These are phyloP conservation scores for Spinibarbus caldwelli DNA, from an alignment of 2,797 vertebrate genomes.

Conservation along the genomic window DNA sequence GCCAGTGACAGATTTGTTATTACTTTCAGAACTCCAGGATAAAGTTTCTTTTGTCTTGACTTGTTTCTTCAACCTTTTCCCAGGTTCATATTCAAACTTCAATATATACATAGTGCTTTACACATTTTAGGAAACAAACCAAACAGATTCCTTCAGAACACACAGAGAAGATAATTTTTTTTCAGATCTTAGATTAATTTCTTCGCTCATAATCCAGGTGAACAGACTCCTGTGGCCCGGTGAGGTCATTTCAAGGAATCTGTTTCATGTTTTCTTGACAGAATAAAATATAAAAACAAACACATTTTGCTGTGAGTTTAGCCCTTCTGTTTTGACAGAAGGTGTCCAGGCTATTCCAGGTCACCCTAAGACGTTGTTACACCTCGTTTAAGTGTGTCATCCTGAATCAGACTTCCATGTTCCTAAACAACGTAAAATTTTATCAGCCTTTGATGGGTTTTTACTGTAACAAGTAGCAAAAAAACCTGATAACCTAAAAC, in stretches of 20 bases:
- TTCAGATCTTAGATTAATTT: not conserved
- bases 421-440: too few species aligned
- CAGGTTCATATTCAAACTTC: not conserved
- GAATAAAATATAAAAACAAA: not conserved
- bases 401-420: constrained; percentile 11
- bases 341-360: not conserved
- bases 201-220: not conserved
- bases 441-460: too few species aligned
- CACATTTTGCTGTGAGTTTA: not conserved
- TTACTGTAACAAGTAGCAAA: constrained; percentile 1
- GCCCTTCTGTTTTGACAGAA: not conserved
- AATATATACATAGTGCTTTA: not conserved
- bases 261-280: constrained; percentile 1
- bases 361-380: too few species aligned
- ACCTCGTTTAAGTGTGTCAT: not conserved
- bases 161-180: not conserved
- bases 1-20: not conserved
- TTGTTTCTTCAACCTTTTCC: not conserved
- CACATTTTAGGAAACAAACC: not conserved
- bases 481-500: not conserved
- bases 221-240: not conserved
- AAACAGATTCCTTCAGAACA: not conserved
- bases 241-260: not conserved
- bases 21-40: not conserved
- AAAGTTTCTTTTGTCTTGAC: not conserved